Conservation (phyloP, 1,140 invertebrate genomes). For the Diorhabda elongata region DNA sequence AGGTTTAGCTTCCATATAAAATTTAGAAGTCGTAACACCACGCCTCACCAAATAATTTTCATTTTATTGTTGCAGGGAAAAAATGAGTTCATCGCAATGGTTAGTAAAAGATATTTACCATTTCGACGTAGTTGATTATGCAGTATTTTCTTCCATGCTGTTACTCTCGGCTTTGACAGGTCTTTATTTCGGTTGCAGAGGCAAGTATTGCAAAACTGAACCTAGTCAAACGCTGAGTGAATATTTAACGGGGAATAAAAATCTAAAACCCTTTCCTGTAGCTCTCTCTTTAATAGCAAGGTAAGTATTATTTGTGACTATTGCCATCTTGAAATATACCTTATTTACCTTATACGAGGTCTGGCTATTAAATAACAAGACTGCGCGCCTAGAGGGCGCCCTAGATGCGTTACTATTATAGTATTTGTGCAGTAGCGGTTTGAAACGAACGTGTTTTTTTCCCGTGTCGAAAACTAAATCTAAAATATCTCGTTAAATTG, state of each 20-base stretch:
- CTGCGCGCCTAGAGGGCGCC: too few species aligned
- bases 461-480: too few species aligned
- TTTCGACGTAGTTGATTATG: slow-evolving; percentile 55
- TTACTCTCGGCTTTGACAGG: slow-evolving; percentile 64
- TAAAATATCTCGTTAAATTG: too few species aligned
- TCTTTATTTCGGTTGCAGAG: slow-evolving; percentile 64
- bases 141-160: slow-evolving; percentile 60
- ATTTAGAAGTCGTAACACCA: background rate
- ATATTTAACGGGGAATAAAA: slow-evolving; percentile 68
- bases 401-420: too few species aligned
- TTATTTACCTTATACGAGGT: too few species aligned
- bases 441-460: too few species aligned
- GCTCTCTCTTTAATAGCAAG: slow-evolving; percentile 78
- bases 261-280: slow-evolving; percentile 72
- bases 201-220: slow-evolving; percentile 46
- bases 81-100: slow-evolving; percentile 3
- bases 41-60: background rate
- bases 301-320: slow-evolving; percentile 44
- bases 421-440: too few species aligned
- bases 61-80: slow-evolving; percentile 9
- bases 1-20: too few species aligned
- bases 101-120: slow-evolving; percentile 33
- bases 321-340: too few species aligned
- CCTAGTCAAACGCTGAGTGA: slow-evolving; percentile 56
- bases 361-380: too few species aligned